Conservation (phyloP, 2,797 vertebrate genomes). For the Synanceia verrucosa region DNA sequence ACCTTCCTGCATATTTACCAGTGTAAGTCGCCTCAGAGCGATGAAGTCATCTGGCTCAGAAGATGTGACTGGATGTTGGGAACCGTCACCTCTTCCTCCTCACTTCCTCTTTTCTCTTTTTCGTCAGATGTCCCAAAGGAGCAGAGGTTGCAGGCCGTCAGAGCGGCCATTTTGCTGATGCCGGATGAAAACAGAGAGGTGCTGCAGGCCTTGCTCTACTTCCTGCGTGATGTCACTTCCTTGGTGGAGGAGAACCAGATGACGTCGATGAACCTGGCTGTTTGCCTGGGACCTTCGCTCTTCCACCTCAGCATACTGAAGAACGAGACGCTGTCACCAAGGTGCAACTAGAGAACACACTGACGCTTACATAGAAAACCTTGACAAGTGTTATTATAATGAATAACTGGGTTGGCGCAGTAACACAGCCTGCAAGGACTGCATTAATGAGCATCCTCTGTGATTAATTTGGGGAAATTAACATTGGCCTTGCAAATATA, state of each 20-base stretch:
- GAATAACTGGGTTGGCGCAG: neutral
- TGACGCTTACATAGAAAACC: neutral
- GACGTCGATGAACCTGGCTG: conserved; percentile 97
- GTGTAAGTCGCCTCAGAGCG: conserved; percentile 82
- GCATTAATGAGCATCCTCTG: neutral
- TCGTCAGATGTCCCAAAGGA: conserved; percentile 92
- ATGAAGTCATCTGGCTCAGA: neutral
- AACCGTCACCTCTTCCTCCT: neutral
- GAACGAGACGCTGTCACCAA: conserved; percentile 91
- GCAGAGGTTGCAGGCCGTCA: conserved; percentile 91
- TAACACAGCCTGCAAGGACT: neutral
- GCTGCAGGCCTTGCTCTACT: conserved; percentile 92
- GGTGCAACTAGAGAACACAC: conserved; percentile 73
- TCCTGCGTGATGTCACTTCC: conserved; percentile 91
- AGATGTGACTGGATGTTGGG: neutral
- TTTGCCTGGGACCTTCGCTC: conserved; percentile 96
- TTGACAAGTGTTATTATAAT: neutral
- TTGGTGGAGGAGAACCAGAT: conserved; percentile 97
- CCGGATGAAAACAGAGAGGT: conserved; percentile 96
- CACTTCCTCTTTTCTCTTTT: neutral
- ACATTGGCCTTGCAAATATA: neutral
- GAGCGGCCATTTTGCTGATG: conserved; percentile 95
- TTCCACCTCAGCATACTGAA: conserved; percentile 97
- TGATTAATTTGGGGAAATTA: neutral
- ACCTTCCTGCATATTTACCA: conserved; percentile 99